These are phyloP conservation scores for Pygoscelis adeliae DNA, from an alignment of 2,113 vertebrate genomes.

Conservation along the genomic window DNA sequence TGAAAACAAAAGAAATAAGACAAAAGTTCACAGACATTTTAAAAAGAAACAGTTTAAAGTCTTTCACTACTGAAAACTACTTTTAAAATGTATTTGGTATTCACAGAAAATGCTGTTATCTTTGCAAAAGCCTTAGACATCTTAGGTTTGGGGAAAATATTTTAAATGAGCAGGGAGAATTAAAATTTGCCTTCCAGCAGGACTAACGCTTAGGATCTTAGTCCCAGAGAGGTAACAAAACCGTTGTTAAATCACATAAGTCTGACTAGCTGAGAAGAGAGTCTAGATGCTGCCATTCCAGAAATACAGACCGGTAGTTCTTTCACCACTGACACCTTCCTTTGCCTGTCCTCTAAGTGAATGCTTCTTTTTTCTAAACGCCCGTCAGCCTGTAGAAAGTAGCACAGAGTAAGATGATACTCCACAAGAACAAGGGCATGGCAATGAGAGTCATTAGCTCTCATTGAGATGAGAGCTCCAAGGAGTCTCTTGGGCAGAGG, in stretches of 20 bases:
- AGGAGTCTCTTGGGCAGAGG: not conserved
- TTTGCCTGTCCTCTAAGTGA: not conserved
- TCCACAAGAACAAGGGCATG: not conserved
- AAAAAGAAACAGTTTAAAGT: not conserved
- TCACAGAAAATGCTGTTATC: not conserved
- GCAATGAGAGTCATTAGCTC: not conserved
- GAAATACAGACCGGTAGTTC: not conserved
- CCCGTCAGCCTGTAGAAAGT: not conserved
- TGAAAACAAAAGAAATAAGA: not conserved
- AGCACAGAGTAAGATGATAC: not conserved
- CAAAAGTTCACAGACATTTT: not conserved
- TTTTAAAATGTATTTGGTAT: not conserved
- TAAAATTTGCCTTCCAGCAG: not conserved
- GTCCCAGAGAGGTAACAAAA: not conserved
- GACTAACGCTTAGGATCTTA: not conserved
- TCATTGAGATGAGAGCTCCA: not conserved
- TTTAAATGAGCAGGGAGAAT: not conserved
- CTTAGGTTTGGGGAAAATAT: not conserved
- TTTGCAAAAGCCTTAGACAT: not conserved
- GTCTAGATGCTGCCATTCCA: not conserved
- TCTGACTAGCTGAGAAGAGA: not conserved
- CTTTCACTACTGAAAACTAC: not conserved
- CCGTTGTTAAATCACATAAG: not conserved
- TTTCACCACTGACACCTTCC: not conserved
- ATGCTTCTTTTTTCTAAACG: not conserved